Percentiles rank a stretch among this genome's conserved stretches.
phyloP scores from a whole-genome alignment of 2,888 invertebrate genomes.

The Branchellion lobata region DNA sequence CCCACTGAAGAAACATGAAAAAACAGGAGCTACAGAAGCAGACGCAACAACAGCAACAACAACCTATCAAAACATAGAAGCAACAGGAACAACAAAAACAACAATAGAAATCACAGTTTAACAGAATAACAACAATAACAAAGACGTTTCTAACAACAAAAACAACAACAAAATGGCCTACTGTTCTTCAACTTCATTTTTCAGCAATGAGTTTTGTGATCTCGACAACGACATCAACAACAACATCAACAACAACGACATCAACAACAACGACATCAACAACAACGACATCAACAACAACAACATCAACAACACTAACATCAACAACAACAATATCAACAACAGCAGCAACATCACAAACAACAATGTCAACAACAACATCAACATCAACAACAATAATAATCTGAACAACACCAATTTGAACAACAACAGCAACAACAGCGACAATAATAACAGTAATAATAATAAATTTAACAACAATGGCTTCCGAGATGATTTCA shows the following conservation, averaged over 20 bases:
- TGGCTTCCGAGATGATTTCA: too few species aligned
- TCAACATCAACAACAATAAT: too few species aligned
- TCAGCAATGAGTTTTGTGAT: too few species aligned
- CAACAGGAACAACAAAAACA: background rate
- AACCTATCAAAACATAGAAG: background rate
- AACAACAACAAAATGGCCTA: constrained; percentile 15
- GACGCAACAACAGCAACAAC: background rate
- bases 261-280: background rate
- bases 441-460: too few species aligned
- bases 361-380: too few species aligned
- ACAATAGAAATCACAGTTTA: background rate
- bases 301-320: background rate
- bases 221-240: background rate
- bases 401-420: too few species aligned
- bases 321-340: background rate
- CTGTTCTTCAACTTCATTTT: too few species aligned
- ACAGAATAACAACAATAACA: constrained; percentile 11
- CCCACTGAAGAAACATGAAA: too few species aligned
- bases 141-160: background rate
- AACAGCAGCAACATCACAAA: too few species aligned
- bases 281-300: background rate
- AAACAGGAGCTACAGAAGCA: too few species aligned
- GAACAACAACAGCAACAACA: too few species aligned
- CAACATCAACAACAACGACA: background rate
- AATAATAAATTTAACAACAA: too few species aligned